A percentile compares a stretch with the other conserved stretches of the same genome.
These are phyloP conservation scores for Labroides dimidiatus DNA, from an alignment of 2,797 vertebrate genomes.

Conservation along the genomic window DNA sequence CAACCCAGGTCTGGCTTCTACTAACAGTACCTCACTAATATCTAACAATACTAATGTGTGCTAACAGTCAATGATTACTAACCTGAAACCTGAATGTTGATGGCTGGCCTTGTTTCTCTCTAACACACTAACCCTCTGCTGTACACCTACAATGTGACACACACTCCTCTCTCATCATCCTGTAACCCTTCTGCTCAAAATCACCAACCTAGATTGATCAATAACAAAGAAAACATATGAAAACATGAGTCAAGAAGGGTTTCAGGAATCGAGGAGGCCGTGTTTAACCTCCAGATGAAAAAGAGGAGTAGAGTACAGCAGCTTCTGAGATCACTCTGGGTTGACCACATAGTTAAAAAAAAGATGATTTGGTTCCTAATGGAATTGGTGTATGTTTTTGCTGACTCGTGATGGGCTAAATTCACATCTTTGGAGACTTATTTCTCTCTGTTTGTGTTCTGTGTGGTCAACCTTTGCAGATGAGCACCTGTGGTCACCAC, in stretches of 20 bases:
- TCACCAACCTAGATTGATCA: slow-evolving; percentile 5
- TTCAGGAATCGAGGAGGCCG: slow-evolving; percentile 64
- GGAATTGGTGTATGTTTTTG: background rate
- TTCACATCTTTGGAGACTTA: slow-evolving; percentile 7
- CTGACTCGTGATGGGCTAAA: slow-evolving; percentile 5
- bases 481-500: slow-evolving; percentile 50
- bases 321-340: slow-evolving; percentile 42
- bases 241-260: slow-evolving; percentile 58
- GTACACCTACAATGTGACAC: slow-evolving; percentile 51
- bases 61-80: slow-evolving; percentile 79
- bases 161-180: slow-evolving; percentile 66
- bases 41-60: slow-evolving; percentile 82
- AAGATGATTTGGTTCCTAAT: slow-evolving; percentile 1
- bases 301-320: slow-evolving; percentile 38
- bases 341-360: slow-evolving; percentile 61
- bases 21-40: slow-evolving; percentile 80
- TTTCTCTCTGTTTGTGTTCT: slow-evolving; percentile 27
- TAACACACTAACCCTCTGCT: slow-evolving; percentile 78
- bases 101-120: slow-evolving; percentile 69
- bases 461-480: slow-evolving; percentile 66
- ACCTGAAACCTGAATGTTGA: slow-evolving; percentile 73
- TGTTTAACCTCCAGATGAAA: slow-evolving; percentile 36
- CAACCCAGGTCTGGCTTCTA: slow-evolving; percentile 67
- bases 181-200: slow-evolving; percentile 69
- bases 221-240: background rate